phyloP scores from a whole-genome alignment of 2,888 invertebrate species.

The Ptycholaimellus sp. region DNA sequence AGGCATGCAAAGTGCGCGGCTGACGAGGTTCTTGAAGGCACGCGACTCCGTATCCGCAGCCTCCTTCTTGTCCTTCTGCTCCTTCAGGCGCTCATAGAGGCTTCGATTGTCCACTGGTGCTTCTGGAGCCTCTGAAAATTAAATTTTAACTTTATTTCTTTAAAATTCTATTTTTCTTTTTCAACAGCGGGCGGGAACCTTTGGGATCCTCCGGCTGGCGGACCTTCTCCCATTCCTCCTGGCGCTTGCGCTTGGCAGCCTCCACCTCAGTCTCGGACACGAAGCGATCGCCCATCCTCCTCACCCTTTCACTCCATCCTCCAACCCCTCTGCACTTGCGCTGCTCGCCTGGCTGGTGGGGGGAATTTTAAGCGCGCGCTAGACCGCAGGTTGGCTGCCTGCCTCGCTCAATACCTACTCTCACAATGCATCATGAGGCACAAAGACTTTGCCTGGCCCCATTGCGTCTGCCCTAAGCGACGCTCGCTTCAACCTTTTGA shows the following conservation, averaged over 20 bases:
- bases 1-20: not conserved
- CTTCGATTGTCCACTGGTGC: slow-evolving; percentile 56
- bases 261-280: slow-evolving; percentile 61
- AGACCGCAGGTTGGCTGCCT: no score
- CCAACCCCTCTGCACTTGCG: no score
- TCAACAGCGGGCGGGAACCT: slow-evolving; percentile 34
- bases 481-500: no score
- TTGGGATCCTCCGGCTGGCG: slow-evolving; percentile 63
- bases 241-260: slow-evolving; percentile 51
- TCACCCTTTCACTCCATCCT: no score
- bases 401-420: no score
- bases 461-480: no score
- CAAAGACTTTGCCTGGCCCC: no score
- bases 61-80: slow-evolving; percentile 68
- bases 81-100: slow-evolving; percentile 69
- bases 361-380: no score
- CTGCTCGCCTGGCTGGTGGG: no score
- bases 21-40: not conserved
- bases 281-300: slow-evolving; percentile 37
- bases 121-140: slow-evolving; percentile 54
- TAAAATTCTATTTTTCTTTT: not conserved
- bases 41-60: slow-evolving; percentile 27
- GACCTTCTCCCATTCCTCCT: slow-evolving; percentile 90
- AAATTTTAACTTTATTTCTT: slow-evolving; percentile 3
- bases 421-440: no score